Percentiles rank a stretch among this genome's conserved stretches.
Conservation (phyloP, 2,113 vertebrate species). For the Sylvia atricapilla region DNA sequence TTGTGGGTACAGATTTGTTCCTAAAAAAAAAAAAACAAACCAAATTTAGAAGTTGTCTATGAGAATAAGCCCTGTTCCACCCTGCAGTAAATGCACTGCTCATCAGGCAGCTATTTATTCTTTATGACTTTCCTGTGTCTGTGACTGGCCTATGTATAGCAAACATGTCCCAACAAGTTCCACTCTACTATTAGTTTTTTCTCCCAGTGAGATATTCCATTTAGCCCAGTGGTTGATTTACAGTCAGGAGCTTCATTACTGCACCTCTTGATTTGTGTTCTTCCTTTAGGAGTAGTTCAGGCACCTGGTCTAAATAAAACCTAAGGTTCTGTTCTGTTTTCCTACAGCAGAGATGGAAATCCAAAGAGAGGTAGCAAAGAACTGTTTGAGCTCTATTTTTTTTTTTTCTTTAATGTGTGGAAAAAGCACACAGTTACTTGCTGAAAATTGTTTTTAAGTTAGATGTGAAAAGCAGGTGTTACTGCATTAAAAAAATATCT, state of each 20-base stretch:
- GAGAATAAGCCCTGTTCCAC: constrained; percentile 13
- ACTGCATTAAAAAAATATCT: neutral
- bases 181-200: neutral
- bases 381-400: neutral
- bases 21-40: neutral
- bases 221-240: neutral
- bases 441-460: neutral
- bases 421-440: neutral
- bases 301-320: neutral
- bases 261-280: neutral
- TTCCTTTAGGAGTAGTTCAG: neutral
- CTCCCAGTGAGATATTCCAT: neutral
- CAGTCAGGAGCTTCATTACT: neutral
- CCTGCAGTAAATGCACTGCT: neutral
- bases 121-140: constrained; percentile 44
- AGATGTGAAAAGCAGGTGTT: neutral
- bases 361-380: neutral
- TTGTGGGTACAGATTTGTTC: neutral
- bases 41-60: neutral
- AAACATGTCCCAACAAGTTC: constrained; percentile 16
- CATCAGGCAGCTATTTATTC: constrained; percentile 30
- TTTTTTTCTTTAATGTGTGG: neutral
- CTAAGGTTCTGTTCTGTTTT: neutral
- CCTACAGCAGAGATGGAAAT: neutral
- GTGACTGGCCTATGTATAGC: constrained; percentile 10